Evolutionary conservation across 2,113 vertebrate genomes (phyloP).

Genomic region (Xiphorhynchus elegans): DNA sequence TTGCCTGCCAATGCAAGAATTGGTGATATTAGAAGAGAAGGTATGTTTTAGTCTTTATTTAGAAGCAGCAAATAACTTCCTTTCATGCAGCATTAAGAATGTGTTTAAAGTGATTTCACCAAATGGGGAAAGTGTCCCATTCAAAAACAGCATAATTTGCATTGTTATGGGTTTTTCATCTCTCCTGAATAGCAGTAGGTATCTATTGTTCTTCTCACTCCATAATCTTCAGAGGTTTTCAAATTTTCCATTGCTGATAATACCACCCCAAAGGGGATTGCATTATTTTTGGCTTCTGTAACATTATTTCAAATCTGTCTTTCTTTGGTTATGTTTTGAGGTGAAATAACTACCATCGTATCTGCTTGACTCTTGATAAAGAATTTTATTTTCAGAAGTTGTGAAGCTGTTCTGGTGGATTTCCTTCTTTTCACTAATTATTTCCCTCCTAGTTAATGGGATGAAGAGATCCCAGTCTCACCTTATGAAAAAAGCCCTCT

Average conservation of each 20-base stretch:
- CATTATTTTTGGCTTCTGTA: neutral
- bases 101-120: slow-evolving; percentile 8
- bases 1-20: neutral
- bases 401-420: neutral
- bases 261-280: neutral
- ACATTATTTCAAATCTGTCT: neutral
- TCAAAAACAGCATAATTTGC: neutral
- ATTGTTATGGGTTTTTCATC: slow-evolving; percentile 35
- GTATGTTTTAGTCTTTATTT: neutral
- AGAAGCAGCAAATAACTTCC: neutral
- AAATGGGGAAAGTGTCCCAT: neutral
- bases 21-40: neutral
- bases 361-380: neutral
- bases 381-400: neutral
- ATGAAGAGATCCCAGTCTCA: neutral
- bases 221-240: neutral
- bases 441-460: neutral
- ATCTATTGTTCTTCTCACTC: slow-evolving; percentile 30
- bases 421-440: neutral
- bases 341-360: neutral
- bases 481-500: neutral
- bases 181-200: slow-evolving; percentile 7
- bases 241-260: slow-evolving; percentile 16
- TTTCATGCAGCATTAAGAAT: neutral
- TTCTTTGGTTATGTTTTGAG: neutral